Conservation (phyloP, 1,140 invertebrate species). For the Drosophila pseudoananassae region DNA sequence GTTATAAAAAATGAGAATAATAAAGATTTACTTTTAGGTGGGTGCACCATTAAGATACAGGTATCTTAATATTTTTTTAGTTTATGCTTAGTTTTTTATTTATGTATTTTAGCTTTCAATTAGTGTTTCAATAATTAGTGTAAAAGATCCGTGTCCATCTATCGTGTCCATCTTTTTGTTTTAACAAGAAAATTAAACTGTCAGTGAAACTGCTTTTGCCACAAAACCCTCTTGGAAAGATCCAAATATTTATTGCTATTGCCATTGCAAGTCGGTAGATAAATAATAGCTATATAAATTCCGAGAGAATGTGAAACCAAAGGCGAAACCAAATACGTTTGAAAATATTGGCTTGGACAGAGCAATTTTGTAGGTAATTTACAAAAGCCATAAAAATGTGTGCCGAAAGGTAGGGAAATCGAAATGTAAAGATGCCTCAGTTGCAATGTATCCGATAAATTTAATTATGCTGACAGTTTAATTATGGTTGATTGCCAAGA, state of each 20-base stretch:
- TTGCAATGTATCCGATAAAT: slow-evolving; percentile 57
- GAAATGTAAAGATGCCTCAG: background rate
- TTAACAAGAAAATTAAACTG: background rate
- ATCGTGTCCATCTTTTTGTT: too few species aligned
- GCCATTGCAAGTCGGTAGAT: slow-evolving; percentile 36
- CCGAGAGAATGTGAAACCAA: slow-evolving; percentile 23
- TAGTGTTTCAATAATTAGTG: background rate
- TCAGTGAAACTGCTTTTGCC: background rate
- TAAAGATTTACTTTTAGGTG: background rate
- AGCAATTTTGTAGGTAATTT: slow-evolving; percentile 46
- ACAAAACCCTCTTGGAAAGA: background rate
- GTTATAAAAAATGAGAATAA: slow-evolving; percentile 4
- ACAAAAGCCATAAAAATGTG: slow-evolving; percentile 35
- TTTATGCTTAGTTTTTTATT: too few species aligned
- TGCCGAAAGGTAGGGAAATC: slow-evolving; percentile 13
- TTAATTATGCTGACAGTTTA: slow-evolving; percentile 78
- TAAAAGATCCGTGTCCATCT: too few species aligned
- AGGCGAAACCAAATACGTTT: slow-evolving; percentile 17
- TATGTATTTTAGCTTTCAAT: background rate
- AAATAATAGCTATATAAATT: slow-evolving; percentile 62
- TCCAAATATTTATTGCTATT: slow-evolving; percentile 63
- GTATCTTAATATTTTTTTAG: background rate
- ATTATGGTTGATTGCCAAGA: slow-evolving; percentile 59
- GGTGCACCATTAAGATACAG: too few species aligned
- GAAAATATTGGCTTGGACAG: background rate